Evolutionary conservation across 2,113 vertebrate species (phyloP), one percentile per base, ranked within the genome.

Genomic region (Pelmatolapia mariae): DNA sequence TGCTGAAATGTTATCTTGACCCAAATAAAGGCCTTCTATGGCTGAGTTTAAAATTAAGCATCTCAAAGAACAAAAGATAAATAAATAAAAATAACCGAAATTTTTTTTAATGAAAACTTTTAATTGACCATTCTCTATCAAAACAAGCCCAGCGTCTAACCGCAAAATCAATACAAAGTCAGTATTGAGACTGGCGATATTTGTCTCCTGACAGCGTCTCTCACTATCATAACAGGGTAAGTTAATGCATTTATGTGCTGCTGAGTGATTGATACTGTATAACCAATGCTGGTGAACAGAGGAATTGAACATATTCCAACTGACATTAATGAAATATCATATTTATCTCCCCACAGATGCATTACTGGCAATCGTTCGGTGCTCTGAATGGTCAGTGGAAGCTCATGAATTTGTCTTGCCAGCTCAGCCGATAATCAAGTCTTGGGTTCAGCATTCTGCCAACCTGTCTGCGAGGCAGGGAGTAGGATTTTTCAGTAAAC

Each of bases 91-190:
- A 12, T 15, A 10, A 9, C 7, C 5, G 7, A 26, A 80, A 3
- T n/a, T 1, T 33, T 29, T 71, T 71, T 87, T 26, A 87, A 81
- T 82, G 47, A 90, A 91, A 90, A 83, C 52, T 88, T 89, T 91
- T 89, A 76, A 86, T 53, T 56, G 26, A 33, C 82, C 57, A 87
- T 93, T 83, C 63, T 80, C 85, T 80, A 84, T 93, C 82, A 85
- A 92, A 89, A 88, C 81, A 15, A 85, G 45, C 38, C 57, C 78
- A 40, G n/a, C 47, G 2, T 56, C 81, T 84, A 88, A 93, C 78
- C 82, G n/a, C 80, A 91, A 88, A 93, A 91, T 94, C 92, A 88
- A 94, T 93, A 81, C 73, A 83, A 91, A 93, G 88, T 93, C 88
- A 92, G 85, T 93, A 89, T 26, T 4, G 31, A 24, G 79, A 81